Evolutionary conservation across 2,113 vertebrate genomes (phyloP).

Genomic region (Bos indicus): DNA sequence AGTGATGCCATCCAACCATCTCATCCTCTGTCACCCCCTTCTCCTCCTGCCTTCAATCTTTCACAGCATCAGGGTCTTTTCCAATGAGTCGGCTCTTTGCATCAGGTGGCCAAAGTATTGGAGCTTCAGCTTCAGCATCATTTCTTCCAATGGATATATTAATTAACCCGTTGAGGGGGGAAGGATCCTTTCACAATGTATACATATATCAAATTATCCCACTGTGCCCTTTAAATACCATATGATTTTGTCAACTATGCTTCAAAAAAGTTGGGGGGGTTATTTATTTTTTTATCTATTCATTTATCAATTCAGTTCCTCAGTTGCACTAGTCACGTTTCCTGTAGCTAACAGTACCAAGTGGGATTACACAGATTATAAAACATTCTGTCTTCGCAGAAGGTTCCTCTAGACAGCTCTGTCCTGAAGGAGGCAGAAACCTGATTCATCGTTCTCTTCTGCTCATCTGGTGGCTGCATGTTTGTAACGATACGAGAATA

Average conservation of each 20-base stretch:
- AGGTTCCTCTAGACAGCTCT: background rate
- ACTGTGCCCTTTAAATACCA: background rate
- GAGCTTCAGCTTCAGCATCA: background rate
- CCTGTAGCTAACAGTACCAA: background rate
- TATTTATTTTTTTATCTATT: background rate
- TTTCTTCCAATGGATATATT: background rate
- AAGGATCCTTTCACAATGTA: background rate
- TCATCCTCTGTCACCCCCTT: background rate
- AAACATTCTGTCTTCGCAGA: background rate
- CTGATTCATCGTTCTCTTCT: background rate
- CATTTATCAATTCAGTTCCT: background rate
- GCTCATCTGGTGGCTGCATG: rapidly evolving
- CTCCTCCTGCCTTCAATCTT: background rate
- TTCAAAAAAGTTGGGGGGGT: background rate
- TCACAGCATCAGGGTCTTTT: background rate
- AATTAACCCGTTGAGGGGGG: background rate
- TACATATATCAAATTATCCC: background rate
- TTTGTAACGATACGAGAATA: background rate
- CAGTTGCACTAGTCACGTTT: background rate
- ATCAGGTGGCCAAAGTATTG: background rate
- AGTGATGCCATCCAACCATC: background rate
- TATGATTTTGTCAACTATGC: background rate
- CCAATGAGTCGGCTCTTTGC: background rate
- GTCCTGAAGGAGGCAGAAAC: background rate
- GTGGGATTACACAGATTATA: background rate